Evolutionary conservation across 2,888 invertebrate genomes (phyloP).

Genomic region (Girardia tigrina): DNA sequence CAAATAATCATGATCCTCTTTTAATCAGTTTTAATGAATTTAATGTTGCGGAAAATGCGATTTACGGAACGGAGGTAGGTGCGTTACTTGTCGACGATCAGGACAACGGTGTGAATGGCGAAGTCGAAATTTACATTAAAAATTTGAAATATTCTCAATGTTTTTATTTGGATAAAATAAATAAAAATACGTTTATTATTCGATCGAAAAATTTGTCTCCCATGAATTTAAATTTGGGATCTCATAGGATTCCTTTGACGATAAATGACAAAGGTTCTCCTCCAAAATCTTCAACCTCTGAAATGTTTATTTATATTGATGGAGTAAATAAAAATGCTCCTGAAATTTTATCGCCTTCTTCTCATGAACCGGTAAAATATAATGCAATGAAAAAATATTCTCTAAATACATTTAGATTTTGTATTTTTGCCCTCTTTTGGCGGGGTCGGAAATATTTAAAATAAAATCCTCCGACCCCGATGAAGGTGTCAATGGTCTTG

Average conservation of each 20-base stretch:
- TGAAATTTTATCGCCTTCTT: not conserved
- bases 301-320: not conserved
- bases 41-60: not conserved
- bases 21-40: not conserved
- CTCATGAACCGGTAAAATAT: not conserved
- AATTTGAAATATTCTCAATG: not conserved
- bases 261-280: not conserved
- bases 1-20: not conserved
- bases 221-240: not conserved
- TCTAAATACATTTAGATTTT: not conserved
- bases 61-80: not conserved
- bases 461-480: not conserved
- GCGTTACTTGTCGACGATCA: not conserved
- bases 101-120: not conserved
- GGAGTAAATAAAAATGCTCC: not conserved
- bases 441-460: not conserved
- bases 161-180: not conserved
- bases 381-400: too few species aligned
- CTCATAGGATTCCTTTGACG: not conserved
- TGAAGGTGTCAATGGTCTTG: not conserved
- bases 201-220: not conserved
- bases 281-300: not conserved
- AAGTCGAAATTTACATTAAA: not conserved
- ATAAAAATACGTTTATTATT: not conserved
- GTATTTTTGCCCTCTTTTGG: not conserved